phyloP scores from a whole-genome alignment of 2,888 invertebrate species.

The Aleiodes leptofemur region DNA sequence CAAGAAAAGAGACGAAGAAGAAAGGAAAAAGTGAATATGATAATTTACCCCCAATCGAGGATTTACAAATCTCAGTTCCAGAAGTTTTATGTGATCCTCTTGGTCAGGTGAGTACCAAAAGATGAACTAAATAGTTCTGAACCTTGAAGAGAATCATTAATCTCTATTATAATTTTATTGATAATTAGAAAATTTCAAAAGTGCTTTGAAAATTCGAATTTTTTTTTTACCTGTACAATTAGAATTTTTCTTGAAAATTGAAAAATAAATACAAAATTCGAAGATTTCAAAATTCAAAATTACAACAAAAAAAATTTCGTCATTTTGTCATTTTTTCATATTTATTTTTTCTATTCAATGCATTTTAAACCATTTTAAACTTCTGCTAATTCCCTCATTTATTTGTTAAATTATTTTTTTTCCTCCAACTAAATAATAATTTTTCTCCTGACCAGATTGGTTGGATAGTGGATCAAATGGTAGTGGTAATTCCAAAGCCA shows the following conservation, averaged over 20 bases:
- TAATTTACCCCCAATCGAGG: constrained; percentile 88
- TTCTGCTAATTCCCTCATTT: not conserved
- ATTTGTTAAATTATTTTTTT: constrained; percentile 32
- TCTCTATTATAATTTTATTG: not conserved
- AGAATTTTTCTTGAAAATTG: too few species aligned
- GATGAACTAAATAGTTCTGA: not conserved
- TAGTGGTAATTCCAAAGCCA: constrained; percentile 85
- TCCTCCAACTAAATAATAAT: constrained; percentile 61
- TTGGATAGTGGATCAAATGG: constrained; percentile 75
- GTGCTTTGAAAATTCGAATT: too few species aligned
- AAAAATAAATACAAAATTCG: too few species aligned
- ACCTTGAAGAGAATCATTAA: not conserved
- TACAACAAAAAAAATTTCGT: too few species aligned
- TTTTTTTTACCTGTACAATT: too few species aligned
- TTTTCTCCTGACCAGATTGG: constrained; percentile 68
- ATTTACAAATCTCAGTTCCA: constrained; percentile 86
- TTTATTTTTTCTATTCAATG: too few species aligned
- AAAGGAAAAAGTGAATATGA: constrained; percentile 79
- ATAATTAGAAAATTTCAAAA: too few species aligned
- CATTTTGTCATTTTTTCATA: too few species aligned
- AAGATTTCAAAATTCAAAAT: too few species aligned
- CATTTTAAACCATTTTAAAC: too few species aligned
- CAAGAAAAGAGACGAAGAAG: constrained; percentile 32
- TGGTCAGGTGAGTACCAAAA: constrained; percentile 78
- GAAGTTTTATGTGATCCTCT: constrained; percentile 85